Conservation (phyloP, 2,888 invertebrate species). For the Escarpia spicata region DNA sequence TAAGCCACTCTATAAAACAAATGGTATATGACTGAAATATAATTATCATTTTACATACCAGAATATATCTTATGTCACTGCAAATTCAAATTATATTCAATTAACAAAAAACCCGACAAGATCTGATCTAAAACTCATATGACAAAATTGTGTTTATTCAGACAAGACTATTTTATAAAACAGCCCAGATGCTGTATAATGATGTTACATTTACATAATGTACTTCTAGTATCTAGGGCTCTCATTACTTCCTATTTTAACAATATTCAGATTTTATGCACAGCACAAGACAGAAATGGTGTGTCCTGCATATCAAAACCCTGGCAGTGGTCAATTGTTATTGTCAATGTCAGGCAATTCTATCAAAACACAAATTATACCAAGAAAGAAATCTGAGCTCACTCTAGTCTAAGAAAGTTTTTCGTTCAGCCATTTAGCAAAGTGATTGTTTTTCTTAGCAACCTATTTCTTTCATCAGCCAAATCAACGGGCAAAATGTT, state of each 20-base stretch:
- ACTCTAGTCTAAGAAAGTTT: no score
- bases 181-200: not conserved
- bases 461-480: no score
- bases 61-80: no score
- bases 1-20: no score
- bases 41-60: no score
- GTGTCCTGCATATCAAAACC: not conserved
- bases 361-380: not conserved
- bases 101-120: no score
- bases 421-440: no score
- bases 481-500: no score
- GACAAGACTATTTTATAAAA: not conserved
- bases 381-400: not conserved
- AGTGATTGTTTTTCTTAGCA: no score
- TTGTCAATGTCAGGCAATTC: not conserved
- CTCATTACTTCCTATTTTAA: conserved; percentile 1
- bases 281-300: not conserved
- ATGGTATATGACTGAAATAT: no score
- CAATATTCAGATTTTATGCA: not conserved
- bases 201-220: not conserved
- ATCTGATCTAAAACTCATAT: not conserved
- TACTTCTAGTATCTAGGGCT: not conserved
- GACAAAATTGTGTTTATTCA: not conserved
- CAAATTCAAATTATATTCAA: not conserved
- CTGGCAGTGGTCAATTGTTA: not conserved